Evolutionary conservation across 2,888 invertebrate species (phyloP).

Genomic region (Drosophila pegasa): DNA sequence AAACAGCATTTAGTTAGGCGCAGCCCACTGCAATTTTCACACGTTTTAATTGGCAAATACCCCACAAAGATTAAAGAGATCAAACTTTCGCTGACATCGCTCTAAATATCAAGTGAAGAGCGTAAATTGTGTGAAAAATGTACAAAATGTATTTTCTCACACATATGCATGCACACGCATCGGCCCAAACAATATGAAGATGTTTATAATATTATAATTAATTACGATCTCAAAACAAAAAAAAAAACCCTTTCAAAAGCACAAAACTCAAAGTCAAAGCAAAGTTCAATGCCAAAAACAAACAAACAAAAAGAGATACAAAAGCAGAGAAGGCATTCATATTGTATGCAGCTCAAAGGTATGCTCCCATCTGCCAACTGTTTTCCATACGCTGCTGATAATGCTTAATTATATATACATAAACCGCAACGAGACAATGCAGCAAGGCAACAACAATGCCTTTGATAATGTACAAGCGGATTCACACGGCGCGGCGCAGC

Average conservation of each 20-base stretch:
- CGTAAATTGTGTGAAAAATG: slow-evolving; percentile 64
- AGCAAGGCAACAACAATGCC: slow-evolving; percentile 46
- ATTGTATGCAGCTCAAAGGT: slow-evolving; percentile 57
- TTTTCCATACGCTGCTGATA: slow-evolving; percentile 65
- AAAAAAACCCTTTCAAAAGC: slow-evolving; percentile 47
- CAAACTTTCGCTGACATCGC: slow-evolving; percentile 64
- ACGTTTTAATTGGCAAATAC: slow-evolving; percentile 8
- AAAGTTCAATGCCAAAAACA: slow-evolving; percentile 77
- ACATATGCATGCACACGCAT: slow-evolving; percentile 33
- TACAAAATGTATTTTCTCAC: slow-evolving; percentile 54
- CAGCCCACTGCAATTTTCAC: background rate
- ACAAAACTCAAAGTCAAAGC: slow-evolving; percentile 68
- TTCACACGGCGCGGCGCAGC: slow-evolving; percentile 53
- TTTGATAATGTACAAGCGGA: slow-evolving; percentile 56
- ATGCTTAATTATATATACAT: slow-evolving; percentile 76
- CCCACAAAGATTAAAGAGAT: background rate
- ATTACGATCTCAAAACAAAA: slow-evolving; percentile 49
- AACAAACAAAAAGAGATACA: slow-evolving; percentile 19
- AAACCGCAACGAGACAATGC: slow-evolving; percentile 65
- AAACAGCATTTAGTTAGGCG: too few species aligned
- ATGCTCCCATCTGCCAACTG: slow-evolving; percentile 59
- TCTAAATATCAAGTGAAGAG: slow-evolving; percentile 34
- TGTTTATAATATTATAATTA: slow-evolving; percentile 75
- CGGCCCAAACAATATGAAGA: slow-evolving; percentile 65
- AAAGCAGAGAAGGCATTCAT: slow-evolving; percentile 53